Evolutionary conservation across 2,888 invertebrate genomes (phyloP).

Genomic region (Apomyelois bistriatella): DNA sequence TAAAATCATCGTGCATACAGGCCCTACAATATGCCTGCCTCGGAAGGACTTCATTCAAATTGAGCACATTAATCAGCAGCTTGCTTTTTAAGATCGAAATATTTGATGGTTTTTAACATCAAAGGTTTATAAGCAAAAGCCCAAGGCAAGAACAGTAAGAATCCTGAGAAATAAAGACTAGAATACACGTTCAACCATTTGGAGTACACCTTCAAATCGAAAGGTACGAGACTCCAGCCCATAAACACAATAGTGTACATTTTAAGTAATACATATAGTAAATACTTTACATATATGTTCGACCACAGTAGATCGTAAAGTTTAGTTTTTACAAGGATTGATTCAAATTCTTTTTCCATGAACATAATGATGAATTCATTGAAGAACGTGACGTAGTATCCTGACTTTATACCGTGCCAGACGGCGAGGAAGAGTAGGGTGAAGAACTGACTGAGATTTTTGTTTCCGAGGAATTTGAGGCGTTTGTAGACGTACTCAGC

Average conservation of each 20-base stretch:
- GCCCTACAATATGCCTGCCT: not conserved
- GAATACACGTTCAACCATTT: conserved; percentile 84
- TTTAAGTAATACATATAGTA: conserved; percentile 82
- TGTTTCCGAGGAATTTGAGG: conserved; percentile 92
- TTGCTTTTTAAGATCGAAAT: not conserved
- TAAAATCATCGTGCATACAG: not conserved
- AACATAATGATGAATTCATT: conserved; percentile 94
- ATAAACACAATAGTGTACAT: conserved; percentile 89
- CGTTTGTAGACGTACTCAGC: conserved; percentile 96
- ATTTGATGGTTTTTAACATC: conserved; percentile 21
- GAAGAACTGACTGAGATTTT: conserved; percentile 87
- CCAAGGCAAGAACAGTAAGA: conserved; percentile 84
- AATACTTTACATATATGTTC: conserved; percentile 48
- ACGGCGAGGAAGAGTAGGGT: conserved; percentile 93
- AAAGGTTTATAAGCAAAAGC: conserved; percentile 78
- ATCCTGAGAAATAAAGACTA: conserved; percentile 85
- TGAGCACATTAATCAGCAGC: not conserved
- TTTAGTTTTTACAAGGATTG: conserved; percentile 74
- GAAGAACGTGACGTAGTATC: conserved; percentile 95
- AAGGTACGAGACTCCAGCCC: conserved; percentile 90
- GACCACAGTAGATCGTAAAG: conserved; percentile 66
- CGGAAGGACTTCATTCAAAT: not conserved
- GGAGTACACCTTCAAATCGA: conserved; percentile 84
- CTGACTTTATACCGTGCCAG: conserved; percentile 97
- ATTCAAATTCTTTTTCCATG: conserved; percentile 88